Evolutionary conservation across 2,888 invertebrate species (phyloP), one percentile per base, ranked within the genome.

Genomic region (Tetranychus piercei): DNA sequence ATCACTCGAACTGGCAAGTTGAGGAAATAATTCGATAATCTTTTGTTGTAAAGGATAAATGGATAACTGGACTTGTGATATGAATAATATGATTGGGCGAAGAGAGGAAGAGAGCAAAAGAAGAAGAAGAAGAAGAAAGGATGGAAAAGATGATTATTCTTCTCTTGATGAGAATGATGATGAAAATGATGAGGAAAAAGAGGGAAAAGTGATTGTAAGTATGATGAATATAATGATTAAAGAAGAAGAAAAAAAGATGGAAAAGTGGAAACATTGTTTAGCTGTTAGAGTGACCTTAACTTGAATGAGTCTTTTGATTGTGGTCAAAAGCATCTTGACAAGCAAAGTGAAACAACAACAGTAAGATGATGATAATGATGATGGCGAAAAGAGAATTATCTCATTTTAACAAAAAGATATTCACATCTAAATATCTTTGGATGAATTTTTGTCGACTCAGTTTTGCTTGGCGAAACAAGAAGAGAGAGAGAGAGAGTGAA

Each of bases 61-160:
- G 55, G 55, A 55, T 55, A 55, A 55, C 55, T 55, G 55, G 55
- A 55, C 55, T 55, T 55, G 55, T 55, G 55, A 55, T 55, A 55
- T 55, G 55, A 55, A 55, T 55, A 55, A 55, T 55, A 55, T 55
- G 55, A 55, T 15, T 15, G 55, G 55, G 55, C 9, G 1, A 15
- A 45, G 4, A 45, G 45, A 45, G 45, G 9, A 45, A 45, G 45
- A 45, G 15, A 45, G 8, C 4, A 45, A 45, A 45, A 55, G 55
- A 55, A 15, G 55, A 55, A 15, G 55, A 15, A 55, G 55, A 7
- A 15, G 4, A 9, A 45, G 4, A 55, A 15, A 9, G 15, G 15
- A 55, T 9, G 55, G 55, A 55, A 55, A 55, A 9, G 9, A 15
- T 55, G 55, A 55, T 55, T 55, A 55, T 55, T 34, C 34, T 55